Conservation (phyloP, 2,888 invertebrate species). For the Mellilla xanthometata region DNA sequence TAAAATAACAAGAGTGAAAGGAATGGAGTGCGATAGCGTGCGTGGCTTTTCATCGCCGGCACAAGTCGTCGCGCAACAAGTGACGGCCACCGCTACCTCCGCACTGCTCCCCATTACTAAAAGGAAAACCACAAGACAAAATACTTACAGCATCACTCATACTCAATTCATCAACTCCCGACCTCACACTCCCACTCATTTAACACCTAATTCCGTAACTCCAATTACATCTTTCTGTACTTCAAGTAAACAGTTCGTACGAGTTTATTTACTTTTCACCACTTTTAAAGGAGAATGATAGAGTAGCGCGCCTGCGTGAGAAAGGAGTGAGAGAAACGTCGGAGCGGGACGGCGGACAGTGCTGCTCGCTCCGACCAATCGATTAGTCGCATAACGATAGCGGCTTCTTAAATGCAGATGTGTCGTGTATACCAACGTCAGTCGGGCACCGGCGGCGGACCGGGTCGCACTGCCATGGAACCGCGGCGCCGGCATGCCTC, state of each 20-base stretch:
- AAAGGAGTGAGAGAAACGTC: conserved; percentile 56
- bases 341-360: conserved; percentile 65
- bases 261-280: conserved; percentile 79
- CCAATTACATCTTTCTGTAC: conserved; percentile 54
- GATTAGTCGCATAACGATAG: conserved; percentile 83
- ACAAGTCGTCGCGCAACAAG: conserved; percentile 77
- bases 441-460: conserved; percentile 71
- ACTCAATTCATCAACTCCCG: conserved; percentile 16
- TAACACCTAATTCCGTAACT: conserved; percentile 36
- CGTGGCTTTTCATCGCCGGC: conserved; percentile 73
- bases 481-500: conserved; percentile 47
- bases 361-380: conserved; percentile 79
- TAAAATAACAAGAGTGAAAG: conserved; percentile 57
- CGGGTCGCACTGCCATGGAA: conserved; percentile 61
- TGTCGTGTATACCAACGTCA: conserved; percentile 78
- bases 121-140: conserved; percentile 32
- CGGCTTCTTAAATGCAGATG: conserved; percentile 83
- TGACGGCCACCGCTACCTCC: conserved; percentile 57
- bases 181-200: conserved; percentile 21
- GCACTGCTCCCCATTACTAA: conserved; percentile 46
- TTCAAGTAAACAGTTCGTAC: conserved; percentile 66
- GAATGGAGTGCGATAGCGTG: conserved; percentile 68
- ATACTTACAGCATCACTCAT: conserved; percentile 20
- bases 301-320: conserved; percentile 64
- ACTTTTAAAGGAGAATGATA: conserved; percentile 69